Conservation (phyloP, 2,113 vertebrate species). For the Otis tarda region DNA sequence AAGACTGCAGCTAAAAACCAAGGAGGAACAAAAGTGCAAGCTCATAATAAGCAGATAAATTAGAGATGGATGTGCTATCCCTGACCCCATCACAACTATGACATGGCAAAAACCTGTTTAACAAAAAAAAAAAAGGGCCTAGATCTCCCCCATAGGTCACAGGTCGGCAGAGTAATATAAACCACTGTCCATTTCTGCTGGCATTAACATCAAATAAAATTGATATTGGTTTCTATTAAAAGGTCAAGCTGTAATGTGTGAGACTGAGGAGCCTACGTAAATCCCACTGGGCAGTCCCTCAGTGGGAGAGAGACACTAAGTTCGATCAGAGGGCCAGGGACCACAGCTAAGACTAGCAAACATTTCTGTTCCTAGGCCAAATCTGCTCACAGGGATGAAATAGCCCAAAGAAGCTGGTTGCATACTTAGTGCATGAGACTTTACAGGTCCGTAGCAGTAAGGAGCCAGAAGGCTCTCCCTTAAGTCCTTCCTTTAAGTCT, state of each 20-base stretch:
- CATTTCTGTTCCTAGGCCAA: accelerated
- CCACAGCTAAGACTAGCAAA: neutral
- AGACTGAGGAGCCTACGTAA: neutral
- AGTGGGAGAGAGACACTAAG: neutral
- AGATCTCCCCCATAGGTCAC: neutral
- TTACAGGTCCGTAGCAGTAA: neutral
- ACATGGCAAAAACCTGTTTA: neutral
- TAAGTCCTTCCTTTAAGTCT: neutral
- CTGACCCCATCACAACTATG: neutral
- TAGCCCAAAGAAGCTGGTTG: neutral
- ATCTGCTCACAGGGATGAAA: neutral
- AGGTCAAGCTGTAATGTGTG: neutral
- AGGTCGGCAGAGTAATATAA: neutral
- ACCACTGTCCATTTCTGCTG: neutral
- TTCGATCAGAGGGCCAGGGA: neutral
- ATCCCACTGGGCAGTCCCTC: neutral
- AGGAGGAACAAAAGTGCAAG: neutral
- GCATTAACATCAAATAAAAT: neutral
- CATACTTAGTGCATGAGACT: neutral
- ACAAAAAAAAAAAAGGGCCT: neutral
- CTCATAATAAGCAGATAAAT: neutral
- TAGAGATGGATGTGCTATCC: neutral
- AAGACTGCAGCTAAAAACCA: neutral
- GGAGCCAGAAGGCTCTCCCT: neutral
- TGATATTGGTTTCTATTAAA: neutral